A percentile compares a stretch with the other conserved stretches of the same genome.
These are phyloP conservation scores for Apteryx owenii DNA, from an alignment of 2,113 vertebrate genomes.

Conservation along the genomic window DNA sequence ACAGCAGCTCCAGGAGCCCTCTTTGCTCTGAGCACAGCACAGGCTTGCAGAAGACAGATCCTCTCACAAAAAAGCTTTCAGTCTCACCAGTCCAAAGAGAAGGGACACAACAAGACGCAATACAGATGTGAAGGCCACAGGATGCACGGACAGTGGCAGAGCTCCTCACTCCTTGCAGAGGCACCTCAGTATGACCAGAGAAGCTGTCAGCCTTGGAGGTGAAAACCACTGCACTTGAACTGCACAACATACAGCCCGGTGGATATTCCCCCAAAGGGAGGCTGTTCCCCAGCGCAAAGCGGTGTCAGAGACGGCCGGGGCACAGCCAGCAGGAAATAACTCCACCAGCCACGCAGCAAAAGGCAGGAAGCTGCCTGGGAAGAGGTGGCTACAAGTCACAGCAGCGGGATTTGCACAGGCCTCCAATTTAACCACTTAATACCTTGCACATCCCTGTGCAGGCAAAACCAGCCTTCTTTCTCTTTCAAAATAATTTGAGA, in stretches of 20 bases:
- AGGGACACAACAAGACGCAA: background rate
- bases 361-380: background rate
- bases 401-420: background rate
- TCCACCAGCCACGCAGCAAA: background rate
- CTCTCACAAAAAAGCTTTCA: background rate
- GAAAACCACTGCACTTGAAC: rapidly evolving
- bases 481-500: background rate
- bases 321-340: background rate
- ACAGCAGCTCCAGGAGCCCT: rapidly evolving
- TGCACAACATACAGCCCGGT: rapidly evolving
- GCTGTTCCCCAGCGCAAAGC: rapidly evolving
- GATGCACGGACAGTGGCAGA: background rate
- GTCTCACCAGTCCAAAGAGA: background rate
- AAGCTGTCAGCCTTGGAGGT: background rate
- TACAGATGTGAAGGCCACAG: background rate
- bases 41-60: background rate
- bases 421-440: background rate
- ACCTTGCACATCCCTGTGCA: background rate
- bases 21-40: background rate
- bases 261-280: rapidly evolving
- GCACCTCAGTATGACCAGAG: background rate
- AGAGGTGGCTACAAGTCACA: background rate
- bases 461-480: background rate
- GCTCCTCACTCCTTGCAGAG: background rate
- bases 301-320: background rate